Percentiles rank a stretch among this genome's conserved stretches.
Conservation (phyloP, 2,888 invertebrate species). For the Dromius quadrimaculatus region DNA sequence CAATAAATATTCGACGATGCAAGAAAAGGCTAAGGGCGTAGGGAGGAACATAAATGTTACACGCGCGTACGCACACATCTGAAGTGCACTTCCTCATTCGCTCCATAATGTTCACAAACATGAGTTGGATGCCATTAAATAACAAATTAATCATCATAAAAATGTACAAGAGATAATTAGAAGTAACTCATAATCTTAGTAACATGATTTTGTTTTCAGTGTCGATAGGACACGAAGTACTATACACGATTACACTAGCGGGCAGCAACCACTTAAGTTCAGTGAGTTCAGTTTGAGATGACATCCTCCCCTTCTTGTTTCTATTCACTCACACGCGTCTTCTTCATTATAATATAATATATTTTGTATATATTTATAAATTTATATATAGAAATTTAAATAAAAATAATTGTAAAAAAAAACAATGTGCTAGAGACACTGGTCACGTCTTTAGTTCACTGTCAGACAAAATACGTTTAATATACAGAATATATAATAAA, state of each 20-base stretch:
- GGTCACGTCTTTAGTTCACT: conserved; percentile 8
- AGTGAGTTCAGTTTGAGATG: no score
- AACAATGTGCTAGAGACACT: conserved; percentile 49
- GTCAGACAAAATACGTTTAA: no score
- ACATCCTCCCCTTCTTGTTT: conserved; percentile 15
- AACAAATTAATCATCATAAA: conserved; percentile 46
- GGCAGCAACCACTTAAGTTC: no score
- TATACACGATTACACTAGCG: conserved; percentile 34
- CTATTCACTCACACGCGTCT: conserved; percentile 5
- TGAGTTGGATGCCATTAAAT: conserved; percentile 48
- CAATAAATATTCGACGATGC: conserved; percentile 30
- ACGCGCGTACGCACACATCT: neutral
- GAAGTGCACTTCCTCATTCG: conserved; percentile 11
- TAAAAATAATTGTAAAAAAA: conserved; percentile 47
- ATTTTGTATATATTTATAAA: conserved; percentile 48
- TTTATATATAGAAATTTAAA: conserved; percentile 49
- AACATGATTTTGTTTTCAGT: conserved; percentile 21
- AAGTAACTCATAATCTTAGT: conserved; percentile 38
- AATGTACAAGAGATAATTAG: conserved; percentile 45
- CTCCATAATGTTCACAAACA: conserved; percentile 25
- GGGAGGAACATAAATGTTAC: conserved; percentile 16
- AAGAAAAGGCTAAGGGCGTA: conserved; percentile 13
- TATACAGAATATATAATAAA: no score
- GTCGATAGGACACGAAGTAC: conserved; percentile 25
- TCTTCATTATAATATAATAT: conserved; percentile 42